Conservation (phyloP, 2,797 vertebrate genomes). For the Acipenser transmontanus region DNA sequence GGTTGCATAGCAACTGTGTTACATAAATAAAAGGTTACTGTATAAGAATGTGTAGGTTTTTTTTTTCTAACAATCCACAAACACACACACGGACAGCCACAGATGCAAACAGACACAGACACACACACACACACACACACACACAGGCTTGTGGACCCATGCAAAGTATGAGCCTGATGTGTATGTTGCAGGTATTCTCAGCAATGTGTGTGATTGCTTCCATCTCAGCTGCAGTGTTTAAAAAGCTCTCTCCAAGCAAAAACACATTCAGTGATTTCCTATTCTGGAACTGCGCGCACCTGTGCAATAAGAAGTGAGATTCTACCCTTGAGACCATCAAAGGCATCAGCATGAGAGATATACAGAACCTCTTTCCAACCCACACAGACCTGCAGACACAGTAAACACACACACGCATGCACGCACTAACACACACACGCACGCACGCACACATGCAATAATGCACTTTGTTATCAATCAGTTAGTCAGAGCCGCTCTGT, state of each 20-base stretch:
- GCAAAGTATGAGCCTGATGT: conserved; percentile 31
- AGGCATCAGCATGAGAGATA: no score
- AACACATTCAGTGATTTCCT: conserved; percentile 37
- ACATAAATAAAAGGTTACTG: conserved; percentile 5
- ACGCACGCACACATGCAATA: no score
- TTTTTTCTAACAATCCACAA: conserved; percentile 9
- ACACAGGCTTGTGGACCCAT: neutral
- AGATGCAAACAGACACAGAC: neutral
- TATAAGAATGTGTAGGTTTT: conserved; percentile 17
- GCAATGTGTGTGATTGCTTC: conserved; percentile 36
- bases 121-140: neutral
- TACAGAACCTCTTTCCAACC: no score
- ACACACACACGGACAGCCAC: conserved; percentile 10
- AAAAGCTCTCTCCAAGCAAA: no score
- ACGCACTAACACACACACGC: no score
- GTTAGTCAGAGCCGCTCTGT: no score
- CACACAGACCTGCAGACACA: no score
- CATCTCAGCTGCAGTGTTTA: conserved; percentile 8
- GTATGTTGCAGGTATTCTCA: conserved; percentile 32
- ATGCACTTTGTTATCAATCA: no score
- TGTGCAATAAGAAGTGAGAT: no score
- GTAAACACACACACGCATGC: no score
- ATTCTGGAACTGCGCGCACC: conserved; percentile 4
- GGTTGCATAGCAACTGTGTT: conserved; percentile 56
- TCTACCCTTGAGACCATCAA: no score